A percentile compares a stretch with the other conserved stretches of the same genome.
Evolutionary conservation across 2,888 invertebrate species (phyloP).

Genomic region (Leptinotarsa juncta): DNA sequence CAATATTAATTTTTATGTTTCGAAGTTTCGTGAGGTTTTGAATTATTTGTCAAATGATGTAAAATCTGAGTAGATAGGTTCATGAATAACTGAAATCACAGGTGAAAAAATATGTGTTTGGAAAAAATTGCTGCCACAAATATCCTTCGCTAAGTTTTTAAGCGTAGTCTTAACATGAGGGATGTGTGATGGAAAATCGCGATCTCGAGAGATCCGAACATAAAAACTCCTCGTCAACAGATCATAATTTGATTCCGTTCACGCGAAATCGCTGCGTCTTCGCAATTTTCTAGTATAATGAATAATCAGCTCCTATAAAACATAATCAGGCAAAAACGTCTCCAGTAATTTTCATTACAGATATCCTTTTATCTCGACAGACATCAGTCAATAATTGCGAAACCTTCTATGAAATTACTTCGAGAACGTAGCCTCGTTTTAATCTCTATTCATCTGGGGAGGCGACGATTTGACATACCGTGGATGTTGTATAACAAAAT

Average conservation of each 20-base stretch:
- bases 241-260: conserved; percentile 8
- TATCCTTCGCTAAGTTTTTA: no score
- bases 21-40: no score
- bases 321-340: neutral
- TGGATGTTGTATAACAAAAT: conserved; percentile 36
- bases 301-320: conserved; percentile 18
- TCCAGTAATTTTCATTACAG: conserved; percentile 16
- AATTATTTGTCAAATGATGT: no score
- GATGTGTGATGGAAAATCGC: no score
- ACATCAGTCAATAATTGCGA: conserved; percentile 8
- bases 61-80: no score
- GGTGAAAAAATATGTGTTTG: no score
- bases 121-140: no score
- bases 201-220: no score
- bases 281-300: conserved; percentile 10
- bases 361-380: conserved; percentile 13
- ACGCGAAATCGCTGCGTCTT: neutral
- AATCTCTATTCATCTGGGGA: conserved; percentile 11
- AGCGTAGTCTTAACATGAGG: no score
- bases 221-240: conserved; percentile 1
- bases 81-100: no score
- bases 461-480: conserved; percentile 22
- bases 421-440: neutral
- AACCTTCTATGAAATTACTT: conserved; percentile 16
- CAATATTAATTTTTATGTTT: no score